These are phyloP conservation scores for Triplophysa tibetana DNA, from an alignment of 2,113 vertebrate species.

Conservation along the genomic window DNA sequence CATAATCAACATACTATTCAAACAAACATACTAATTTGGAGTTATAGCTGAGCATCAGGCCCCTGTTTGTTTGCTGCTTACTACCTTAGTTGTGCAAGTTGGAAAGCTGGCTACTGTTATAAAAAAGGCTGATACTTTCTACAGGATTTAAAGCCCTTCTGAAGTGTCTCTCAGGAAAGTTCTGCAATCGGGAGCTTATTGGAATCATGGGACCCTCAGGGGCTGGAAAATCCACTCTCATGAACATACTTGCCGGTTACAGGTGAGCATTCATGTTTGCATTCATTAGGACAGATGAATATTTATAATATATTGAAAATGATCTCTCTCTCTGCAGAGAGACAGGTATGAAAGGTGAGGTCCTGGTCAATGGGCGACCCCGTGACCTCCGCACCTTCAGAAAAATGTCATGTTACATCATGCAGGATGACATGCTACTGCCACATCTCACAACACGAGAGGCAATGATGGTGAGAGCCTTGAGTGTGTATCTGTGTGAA, in stretches of 20 bases:
- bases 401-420: conserved; percentile 99
- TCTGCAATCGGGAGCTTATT: conserved; percentile 92
- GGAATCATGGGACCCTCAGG: conserved; percentile 98
- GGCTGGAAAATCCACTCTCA: conserved; percentile 94
- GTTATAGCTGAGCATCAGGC: no score
- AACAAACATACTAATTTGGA: no score
- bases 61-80: not conserved
- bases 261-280: conserved; percentile 75
- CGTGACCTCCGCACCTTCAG: conserved; percentile 94
- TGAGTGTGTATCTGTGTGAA: not conserved
- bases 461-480: conserved; percentile 94
- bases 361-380: conserved; percentile 87
- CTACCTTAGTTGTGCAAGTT: not conserved
- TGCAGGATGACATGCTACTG: conserved; percentile 98
- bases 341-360: conserved; percentile 95
- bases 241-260: conserved; percentile 98
- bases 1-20: no score
- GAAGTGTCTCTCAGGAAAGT: conserved; percentile 95
- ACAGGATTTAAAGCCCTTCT: conserved; percentile 96
- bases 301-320: not conserved
- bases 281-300: not conserved
- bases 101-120: not conserved
- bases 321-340: conserved; percentile 73
- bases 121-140: conserved; percentile 25
- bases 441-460: conserved; percentile 90